Conservation (phyloP, 2,113 vertebrate species). For the Percina caprodes region DNA sequence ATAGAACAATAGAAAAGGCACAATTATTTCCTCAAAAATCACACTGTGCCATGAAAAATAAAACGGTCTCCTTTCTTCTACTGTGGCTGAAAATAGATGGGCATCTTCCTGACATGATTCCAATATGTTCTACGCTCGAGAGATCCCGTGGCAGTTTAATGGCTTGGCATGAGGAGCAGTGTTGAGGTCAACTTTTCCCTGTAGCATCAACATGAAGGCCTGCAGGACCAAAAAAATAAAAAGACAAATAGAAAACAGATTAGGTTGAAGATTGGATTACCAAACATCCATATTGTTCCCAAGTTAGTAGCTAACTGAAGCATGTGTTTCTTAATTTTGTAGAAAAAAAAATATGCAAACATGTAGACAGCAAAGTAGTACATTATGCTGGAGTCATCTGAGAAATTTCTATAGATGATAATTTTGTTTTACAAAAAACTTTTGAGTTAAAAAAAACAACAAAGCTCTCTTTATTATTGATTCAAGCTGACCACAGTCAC, state of each 20-base stretch:
- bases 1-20: constrained; percentile 83
- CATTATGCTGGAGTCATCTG: not conserved
- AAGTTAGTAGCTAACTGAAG: too few relatives aligned
- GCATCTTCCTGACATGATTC: constrained; percentile 67
- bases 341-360: not conserved
- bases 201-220: constrained; percentile 78
- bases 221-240: constrained; percentile 24
- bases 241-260: not conserved
- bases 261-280: not conserved
- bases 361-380: not conserved
- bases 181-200: constrained; percentile 81
- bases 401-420: not conserved
- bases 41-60: constrained; percentile 80
- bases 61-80: constrained; percentile 66
- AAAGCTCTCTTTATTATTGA: too few relatives aligned
- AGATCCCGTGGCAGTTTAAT: constrained; percentile 79
- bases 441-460: too few relatives aligned
- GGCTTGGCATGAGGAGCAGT: constrained; percentile 81
- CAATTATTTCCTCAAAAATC: constrained; percentile 78
- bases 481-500: not conserved
- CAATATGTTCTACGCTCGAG: constrained; percentile 58
- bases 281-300: not conserved
- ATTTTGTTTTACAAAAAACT: too few relatives aligned
- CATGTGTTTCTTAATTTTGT: not conserved
- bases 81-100: constrained; percentile 75